Evolutionary conservation across 1,140 invertebrate species (phyloP), one percentile per base, ranked within the genome.

Genomic region (Hetaerina americana): DNA sequence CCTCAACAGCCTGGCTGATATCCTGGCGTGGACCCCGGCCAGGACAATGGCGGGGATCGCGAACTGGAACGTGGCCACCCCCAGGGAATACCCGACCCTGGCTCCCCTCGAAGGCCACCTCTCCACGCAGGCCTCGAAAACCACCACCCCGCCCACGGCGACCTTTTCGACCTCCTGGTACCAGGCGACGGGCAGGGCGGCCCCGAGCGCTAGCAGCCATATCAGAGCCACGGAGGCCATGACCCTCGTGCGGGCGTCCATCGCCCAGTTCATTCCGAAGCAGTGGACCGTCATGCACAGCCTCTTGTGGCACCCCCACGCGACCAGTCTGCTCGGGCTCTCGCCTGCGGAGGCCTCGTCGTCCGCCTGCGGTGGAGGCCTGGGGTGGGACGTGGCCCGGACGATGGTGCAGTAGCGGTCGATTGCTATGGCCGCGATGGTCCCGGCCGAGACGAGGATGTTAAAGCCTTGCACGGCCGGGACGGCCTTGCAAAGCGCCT

Each of bases 341-440:
- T 10, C 27, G 1, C 27, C 25, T 5, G 18, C 24, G 5, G 27
- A 70, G 22, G 12, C 25, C 6, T 27, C 25, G 5, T 27, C 25
- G 1, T 70, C 27, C 18, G 25, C n/a, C 27, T 70, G 31, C 26
- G 10, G 66, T 25, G 26, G 12, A 6, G 26, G 18, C 5, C 26
- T 71, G 1, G n/a, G n/a, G 25, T 22, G 31, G n/a, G 26, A 8
- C 0, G 26, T 26, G 40, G 74, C 78, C 77, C 70, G 77, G 5
- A 84, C 80, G 74, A 85, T 83, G 12, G 82, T 81, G 74, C 81
- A 74, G 70, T 78, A 84, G 25, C 84, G 79, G 75, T 85, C 84
- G 0, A 85, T 75, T 0, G 85, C 84, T 31, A 85, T 86, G 18
- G 82, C 84, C 0, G 83, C 83, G 27, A 86, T 84, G 72, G 83